Base-by-base conservation (phyloP, 2,797 vertebrate species). In the Zalophus californianus region DNA sequence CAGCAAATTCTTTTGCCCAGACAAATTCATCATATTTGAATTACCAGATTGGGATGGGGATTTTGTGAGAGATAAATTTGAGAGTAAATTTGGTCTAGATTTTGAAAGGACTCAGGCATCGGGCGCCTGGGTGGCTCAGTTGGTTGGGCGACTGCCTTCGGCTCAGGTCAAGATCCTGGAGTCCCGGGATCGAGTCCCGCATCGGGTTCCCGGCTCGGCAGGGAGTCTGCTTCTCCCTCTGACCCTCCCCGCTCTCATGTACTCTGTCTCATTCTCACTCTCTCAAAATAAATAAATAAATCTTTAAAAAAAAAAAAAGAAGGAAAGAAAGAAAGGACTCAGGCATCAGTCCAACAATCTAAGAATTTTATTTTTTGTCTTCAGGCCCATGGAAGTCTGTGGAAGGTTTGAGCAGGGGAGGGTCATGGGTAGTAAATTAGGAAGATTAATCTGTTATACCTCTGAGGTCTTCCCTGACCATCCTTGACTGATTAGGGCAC, bases 1-100 rank as follows among this genome's bases (percentile, higher is more conserved):
- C 60, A 62, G 13, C 48, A 86, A 35, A 90, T 84, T 96, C 16
- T 95, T 97, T 95, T 88, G 77, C 15, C 3, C 44, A 89, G 38
- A 92, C 68, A 75, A 87, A 85, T 84, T 80, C 15, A 25, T 82
- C 27, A 27, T 87, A 75, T 94, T 96, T 83, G 20, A 92, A 92
- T 29, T 82, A 48, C 68, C 35, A 91, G 41, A 16, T 92, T 90
- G 15, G 13, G 78, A 62, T 97, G 54, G 32, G 7, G 66, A 83
- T 93, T 96, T 88, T 86, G 32, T 93, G 60, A 60, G 73, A 89
- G 23, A 73, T 91, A 93, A 94, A 21, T 89, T 89, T 87, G 73
- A 85, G 96, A 89, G 60, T 91, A 94, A 96, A 96, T 54, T 89
- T 52, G 41, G 32, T 25, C 80, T 96, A 89, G 66, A 60, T 91